These are phyloP conservation scores for Rhagonycha lutea DNA, from an alignment of 2,888 invertebrate genomes.

Conservation along the genomic window DNA sequence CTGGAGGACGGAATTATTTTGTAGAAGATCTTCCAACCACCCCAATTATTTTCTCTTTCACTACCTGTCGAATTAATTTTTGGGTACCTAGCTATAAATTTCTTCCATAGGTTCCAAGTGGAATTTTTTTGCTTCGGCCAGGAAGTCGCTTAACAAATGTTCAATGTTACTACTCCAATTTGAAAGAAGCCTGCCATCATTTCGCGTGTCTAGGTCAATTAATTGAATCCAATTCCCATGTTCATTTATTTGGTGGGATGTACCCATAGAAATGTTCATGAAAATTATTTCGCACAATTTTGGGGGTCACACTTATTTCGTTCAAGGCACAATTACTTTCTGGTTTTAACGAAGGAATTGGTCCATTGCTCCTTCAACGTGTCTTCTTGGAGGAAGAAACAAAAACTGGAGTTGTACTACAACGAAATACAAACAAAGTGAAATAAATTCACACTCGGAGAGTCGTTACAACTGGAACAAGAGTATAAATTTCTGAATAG, in stretches of 20 bases:
- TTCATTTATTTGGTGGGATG: not conserved
- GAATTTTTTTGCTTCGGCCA: not conserved
- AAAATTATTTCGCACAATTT: not conserved
- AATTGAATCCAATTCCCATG: not conserved
- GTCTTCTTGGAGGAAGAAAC: too few relatives aligned
- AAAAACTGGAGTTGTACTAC: too few relatives aligned
- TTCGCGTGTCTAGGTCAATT: not conserved
- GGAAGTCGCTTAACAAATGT: not conserved
- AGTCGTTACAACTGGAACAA: not conserved
- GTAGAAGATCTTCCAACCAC: not conserved
- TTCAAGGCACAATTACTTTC: too few relatives aligned
- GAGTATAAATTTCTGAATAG: not conserved
- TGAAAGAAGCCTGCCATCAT: not conserved
- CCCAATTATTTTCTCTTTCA: not conserved
- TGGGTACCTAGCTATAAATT: too few relatives aligned
- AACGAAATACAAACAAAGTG: not conserved
- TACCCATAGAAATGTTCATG: not conserved
- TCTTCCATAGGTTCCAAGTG: not conserved
- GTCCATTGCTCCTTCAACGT: too few relatives aligned
- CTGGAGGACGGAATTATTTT: not conserved
- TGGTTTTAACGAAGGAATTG: too few relatives aligned
- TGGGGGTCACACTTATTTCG: not conserved
- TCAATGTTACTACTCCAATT: not conserved
- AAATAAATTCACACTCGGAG: not conserved
- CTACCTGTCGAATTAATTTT: not conserved